Base-by-base conservation (phyloP, 2,113 vertebrate genomes). In the Dasyprocta punctata region DNA sequence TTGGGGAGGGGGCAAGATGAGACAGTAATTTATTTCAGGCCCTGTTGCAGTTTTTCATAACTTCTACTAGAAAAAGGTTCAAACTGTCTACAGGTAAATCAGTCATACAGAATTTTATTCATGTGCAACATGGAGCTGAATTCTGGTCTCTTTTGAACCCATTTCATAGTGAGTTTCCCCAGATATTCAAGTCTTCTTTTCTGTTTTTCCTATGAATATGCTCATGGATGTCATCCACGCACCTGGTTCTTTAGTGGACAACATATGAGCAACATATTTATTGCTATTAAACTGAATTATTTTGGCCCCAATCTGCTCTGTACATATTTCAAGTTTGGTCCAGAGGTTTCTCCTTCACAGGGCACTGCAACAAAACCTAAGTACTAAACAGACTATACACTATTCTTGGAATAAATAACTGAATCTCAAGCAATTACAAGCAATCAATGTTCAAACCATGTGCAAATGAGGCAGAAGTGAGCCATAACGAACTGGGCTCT, bases 21-120 rank as follows among this genome's bases (percentile, higher is more conserved):
- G 61, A 47, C 67, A 92, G 41, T 54, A 86, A 80, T 94, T 97
- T 89, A 71, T 89, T 96, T 96, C 44, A 75, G 87, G 17, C 67
- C 36, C 9, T 83, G 44, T 24, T 92, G 11, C 12, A 91, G 41
- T 36, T 67, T 86, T 56, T 60, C 65, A 65, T 81, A 86, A 89
- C 38, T 89, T 89, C 36, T 73, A 67, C 30, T 69, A 75, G 49
- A 75, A 96, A 96, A 92, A 44, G 92, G 38, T 58, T 58, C n/a
- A 86, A 13, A 22, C 84, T 24, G 95, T 93, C 13, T 52, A 12
- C 84, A 86, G 30, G 12, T 80, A 7, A 33, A 38, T 80, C 49
- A 63, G 28, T 93, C n/a, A 86, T 20, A 61, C 26, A 63, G 81
- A 84, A 44, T 67, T 90, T 94, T 87, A 52, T 73, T 61, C 69